Evolutionary conservation across 2,113 vertebrate species (phyloP).

Genomic region (Silurus asotus): DNA sequence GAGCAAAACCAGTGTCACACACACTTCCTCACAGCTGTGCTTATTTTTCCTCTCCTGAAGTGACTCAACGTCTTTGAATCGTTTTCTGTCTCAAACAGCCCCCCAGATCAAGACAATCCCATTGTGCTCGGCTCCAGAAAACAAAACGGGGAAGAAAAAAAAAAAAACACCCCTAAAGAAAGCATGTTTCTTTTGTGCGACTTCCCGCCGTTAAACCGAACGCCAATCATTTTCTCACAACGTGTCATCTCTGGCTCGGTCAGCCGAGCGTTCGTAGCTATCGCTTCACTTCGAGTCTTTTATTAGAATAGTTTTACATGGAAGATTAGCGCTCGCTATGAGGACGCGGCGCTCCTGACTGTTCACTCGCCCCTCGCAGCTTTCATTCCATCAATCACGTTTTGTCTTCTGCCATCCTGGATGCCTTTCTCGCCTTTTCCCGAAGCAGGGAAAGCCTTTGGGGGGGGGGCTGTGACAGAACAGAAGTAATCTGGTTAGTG

Average conservation of each 20-base stretch:
- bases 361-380: constrained; percentile 32
- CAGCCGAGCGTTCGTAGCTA: background rate
- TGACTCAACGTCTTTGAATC: constrained; percentile 26
- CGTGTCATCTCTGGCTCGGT: background rate
- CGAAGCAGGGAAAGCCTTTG: constrained; percentile 40
- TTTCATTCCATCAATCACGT: constrained; percentile 48
- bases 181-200: constrained; percentile 8
- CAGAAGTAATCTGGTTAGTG: constrained; percentile 59
- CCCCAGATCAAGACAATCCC: background rate
- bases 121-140: constrained; percentile 42
- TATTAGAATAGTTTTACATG: constrained; percentile 43
- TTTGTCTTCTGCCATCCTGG: constrained; percentile 37
- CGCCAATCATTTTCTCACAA: constrained; percentile 41
- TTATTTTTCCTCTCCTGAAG: constrained; percentile 52
- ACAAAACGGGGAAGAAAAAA: constrained; percentile 7
- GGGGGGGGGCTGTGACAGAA: constrained; percentile 44
- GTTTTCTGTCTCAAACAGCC: background rate
- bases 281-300: constrained; percentile 25
- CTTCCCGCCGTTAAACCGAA: constrained; percentile 23
- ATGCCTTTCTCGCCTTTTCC: constrained; percentile 19
- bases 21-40: constrained; percentile 56
- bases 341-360: constrained; percentile 18
- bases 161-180: background rate
- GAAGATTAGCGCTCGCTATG: constrained; percentile 34
- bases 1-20: constrained; percentile 47